phyloP scores from a whole-genome alignment of 2,888 invertebrate species.

The Unio pictorum region DNA sequence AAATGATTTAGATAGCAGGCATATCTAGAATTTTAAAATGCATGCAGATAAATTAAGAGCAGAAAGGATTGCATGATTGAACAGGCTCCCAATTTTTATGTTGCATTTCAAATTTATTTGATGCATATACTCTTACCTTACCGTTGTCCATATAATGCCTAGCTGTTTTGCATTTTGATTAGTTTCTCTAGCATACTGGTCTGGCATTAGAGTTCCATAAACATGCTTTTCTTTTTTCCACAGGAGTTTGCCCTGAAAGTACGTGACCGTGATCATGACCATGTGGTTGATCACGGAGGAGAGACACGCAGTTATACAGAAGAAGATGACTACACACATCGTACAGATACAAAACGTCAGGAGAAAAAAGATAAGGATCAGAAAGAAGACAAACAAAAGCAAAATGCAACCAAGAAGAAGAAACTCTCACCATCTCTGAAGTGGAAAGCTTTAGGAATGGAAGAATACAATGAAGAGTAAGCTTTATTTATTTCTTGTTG shows the following conservation, averaged over 20 bases:
- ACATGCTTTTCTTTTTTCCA: neutral
- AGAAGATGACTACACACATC: slow-evolving; percentile 38
- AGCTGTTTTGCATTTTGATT: neutral
- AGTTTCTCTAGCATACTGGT: neutral
- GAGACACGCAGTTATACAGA: slow-evolving; percentile 36
- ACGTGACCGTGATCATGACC: slow-evolving; percentile 22
- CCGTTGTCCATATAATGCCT: neutral
- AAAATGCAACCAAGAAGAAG: slow-evolving; percentile 54
- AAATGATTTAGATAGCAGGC: no score
- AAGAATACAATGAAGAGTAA: slow-evolving; percentile 56
- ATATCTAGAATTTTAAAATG: no score
- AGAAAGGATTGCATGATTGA: no score
- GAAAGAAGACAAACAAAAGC: slow-evolving; percentile 48
- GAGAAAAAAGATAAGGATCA: slow-evolving; percentile 44
- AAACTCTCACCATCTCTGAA: slow-evolving; percentile 68
- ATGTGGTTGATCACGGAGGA: slow-evolving; percentile 27
- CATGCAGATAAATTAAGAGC: no score
- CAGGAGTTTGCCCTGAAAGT: slow-evolving; percentile 45
- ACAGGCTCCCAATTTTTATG: no score
- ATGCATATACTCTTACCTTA: neutral
- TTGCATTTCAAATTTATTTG: neutral
- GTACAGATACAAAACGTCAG: slow-evolving; percentile 31
- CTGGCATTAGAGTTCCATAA: neutral
- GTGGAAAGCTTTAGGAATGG: slow-evolving; percentile 65
- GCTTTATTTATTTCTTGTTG: no score